Evolutionary conservation across 2,113 vertebrate genomes (phyloP).

Genomic region (Bos indicus): DNA sequence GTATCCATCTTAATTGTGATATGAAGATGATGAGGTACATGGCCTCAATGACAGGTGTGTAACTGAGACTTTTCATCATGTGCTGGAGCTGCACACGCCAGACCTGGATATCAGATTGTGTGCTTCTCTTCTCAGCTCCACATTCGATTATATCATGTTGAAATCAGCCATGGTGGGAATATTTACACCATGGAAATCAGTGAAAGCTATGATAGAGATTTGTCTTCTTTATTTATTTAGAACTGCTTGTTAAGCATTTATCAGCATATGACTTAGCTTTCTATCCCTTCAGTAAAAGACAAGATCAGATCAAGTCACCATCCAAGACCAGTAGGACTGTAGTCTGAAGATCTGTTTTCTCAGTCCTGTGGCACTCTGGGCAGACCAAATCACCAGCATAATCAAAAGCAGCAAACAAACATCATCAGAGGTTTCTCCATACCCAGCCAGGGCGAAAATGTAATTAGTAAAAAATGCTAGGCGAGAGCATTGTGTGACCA

Average conservation of each 20-base stretch:
- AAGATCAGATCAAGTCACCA: background rate
- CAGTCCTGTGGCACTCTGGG: background rate
- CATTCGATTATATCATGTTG: background rate
- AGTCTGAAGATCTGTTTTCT: constrained; percentile 3
- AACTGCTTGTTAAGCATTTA: background rate
- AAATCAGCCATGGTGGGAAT: background rate
- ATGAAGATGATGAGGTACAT: accelerated
- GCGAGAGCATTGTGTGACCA: constrained; percentile 77
- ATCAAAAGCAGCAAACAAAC: constrained; percentile 74
- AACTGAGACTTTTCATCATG: background rate
- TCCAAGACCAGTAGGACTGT: background rate
- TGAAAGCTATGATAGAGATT: background rate
- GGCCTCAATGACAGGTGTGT: background rate
- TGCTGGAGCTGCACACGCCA: background rate
- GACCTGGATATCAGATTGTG: background rate
- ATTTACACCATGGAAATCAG: background rate
- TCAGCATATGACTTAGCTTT: background rate
- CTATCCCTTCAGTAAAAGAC: background rate
- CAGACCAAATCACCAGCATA: constrained; percentile 55
- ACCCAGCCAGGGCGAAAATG: constrained; percentile 78
- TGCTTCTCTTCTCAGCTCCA: background rate
- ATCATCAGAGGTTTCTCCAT: constrained; percentile 65
- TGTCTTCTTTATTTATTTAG: background rate
- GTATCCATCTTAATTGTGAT: background rate
- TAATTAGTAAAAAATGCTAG: constrained; percentile 86